These are phyloP conservation scores for Euphysa ruthae DNA, from an alignment of 30 jellyfish, hydroid and myxozoan species.

Conservation along the genomic window DNA sequence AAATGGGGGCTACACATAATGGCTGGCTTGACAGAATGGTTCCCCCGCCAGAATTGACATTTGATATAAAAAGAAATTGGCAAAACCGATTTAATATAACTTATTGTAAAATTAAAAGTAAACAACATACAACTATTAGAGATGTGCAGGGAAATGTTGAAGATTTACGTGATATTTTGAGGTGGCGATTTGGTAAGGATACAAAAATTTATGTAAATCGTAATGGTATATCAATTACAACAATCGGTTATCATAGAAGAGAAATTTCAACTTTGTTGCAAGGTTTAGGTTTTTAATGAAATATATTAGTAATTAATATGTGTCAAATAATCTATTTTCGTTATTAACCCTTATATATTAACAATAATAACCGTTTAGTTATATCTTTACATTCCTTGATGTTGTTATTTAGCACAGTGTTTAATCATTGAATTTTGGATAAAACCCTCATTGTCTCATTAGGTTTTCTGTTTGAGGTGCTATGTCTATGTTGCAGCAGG, in stretches of 20 bases:
- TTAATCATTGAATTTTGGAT: too few species aligned
- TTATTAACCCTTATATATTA: too few species aligned
- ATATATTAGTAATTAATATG: neutral
- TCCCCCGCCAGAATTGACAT: conserved; percentile 27
- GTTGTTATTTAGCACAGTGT: too few species aligned
- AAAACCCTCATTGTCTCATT: too few species aligned
- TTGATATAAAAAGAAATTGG: neutral
- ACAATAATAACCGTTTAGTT: too few species aligned
- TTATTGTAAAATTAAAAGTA: neutral
- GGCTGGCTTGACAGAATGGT: conserved; percentile 33
- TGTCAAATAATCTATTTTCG: neutral
- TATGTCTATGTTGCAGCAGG: too few species aligned
- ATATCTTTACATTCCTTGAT: too few species aligned
- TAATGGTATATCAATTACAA: neutral
- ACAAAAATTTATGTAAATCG: neutral
- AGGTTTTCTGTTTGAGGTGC: too few species aligned
- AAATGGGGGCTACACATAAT: conserved; percentile 16
- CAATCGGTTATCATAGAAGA: conserved; percentile 8
- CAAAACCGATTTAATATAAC: conserved; percentile 10
- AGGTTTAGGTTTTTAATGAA: conserved; percentile 26
- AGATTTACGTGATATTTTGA: conserved; percentile 7
- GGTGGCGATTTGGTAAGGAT: conserved; percentile 25
- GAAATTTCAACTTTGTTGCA: conserved; percentile 8
- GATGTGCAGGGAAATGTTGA: conserved; percentile 14
- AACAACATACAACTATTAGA: neutral